A percentile compares a stretch with the other conserved stretches of the same genome.
Conservation (phyloP, 64 coral and sea anemone genomes). For the Acropora tenuis region DNA sequence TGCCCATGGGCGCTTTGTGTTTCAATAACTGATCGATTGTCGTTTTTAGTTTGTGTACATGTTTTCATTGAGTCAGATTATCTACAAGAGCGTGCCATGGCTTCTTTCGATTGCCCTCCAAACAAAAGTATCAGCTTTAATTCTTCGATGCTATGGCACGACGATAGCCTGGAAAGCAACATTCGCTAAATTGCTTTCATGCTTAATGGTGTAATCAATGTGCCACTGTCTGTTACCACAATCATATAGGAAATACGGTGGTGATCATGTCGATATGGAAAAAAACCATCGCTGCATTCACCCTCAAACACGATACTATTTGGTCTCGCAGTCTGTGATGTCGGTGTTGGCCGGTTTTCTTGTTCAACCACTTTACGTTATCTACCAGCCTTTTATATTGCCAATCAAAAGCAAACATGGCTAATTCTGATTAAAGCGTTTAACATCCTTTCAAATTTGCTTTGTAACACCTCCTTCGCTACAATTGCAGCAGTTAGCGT, state of each 20-base stretch:
- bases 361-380: constrained; percentile 46
- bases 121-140: background rate
- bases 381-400: constrained; percentile 47
- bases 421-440: background rate
- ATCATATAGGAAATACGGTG: constrained; percentile 39
- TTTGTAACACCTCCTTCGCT: constrained; percentile 72
- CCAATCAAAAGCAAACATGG: background rate
- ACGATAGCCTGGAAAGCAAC: background rate
- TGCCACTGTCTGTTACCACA: constrained; percentile 3
- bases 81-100: background rate
- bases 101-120: background rate
- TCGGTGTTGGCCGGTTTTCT: constrained; percentile 35
- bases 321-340: constrained; percentile 53
- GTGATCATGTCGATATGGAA: constrained; percentile 47
- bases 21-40: no score
- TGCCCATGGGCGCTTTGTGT: no score
- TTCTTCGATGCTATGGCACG: background rate
- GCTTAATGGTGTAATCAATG: background rate
- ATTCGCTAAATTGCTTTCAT: background rate
- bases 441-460: constrained; percentile 68
- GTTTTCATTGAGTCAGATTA: no score
- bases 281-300: constrained; percentile 54
- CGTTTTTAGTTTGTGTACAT: no score
- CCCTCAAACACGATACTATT: constrained; percentile 62
- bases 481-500: constrained; percentile 66